Evolutionary conservation across 2,888 invertebrate species (phyloP), one percentile per base, ranked within the genome.

Genomic region (Meiosimyza decipiens): DNA sequence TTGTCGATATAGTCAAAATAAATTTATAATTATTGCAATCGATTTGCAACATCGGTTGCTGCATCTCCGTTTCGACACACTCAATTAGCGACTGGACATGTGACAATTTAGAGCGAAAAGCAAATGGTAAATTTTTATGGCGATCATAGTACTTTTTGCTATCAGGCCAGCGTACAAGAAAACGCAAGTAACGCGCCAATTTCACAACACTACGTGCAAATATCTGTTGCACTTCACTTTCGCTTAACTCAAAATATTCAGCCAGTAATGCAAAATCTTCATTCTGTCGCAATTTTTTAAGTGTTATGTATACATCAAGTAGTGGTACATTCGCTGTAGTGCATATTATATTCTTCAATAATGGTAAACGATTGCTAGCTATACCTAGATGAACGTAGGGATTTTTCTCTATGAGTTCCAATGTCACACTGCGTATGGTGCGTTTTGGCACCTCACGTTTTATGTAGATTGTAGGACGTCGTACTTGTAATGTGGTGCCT

Each of bases 61-160:
- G 78, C 72, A 87, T 78, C 59, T 86, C 86, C 62, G 86, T 86
- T 70, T 87, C 87, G 15, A 87, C 85, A 72, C 86, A 86, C 70
- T 87, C 86, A 70, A 87, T 85, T 59, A 87, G 60, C 22, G 87
- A 87, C 73, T 86, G 86, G 12, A 87, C 84, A 73, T 85, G 84
- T 54, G 86, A 77, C n/a, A 87, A 76, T 74, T 83, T 84, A 11
- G 83, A 80, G 4, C 86, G 82, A 68, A 84, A 87, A 5, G 83
- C 80, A 73, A 87, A 81, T 2, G 86, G 86, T 16, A 85, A 76
- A 75, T 86, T 83, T 78, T 87, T 86, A 62, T 86, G 81, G 0
- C 87, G 82, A 63, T 86, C 87, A 66, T 84, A 83, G 73, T 85
- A 84, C 50, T 84, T 84, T 55, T 85, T 84, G 6, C 81, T 82